phyloP scores from a whole-genome alignment of 2,888 invertebrate genomes.

The Patella depressa region DNA sequence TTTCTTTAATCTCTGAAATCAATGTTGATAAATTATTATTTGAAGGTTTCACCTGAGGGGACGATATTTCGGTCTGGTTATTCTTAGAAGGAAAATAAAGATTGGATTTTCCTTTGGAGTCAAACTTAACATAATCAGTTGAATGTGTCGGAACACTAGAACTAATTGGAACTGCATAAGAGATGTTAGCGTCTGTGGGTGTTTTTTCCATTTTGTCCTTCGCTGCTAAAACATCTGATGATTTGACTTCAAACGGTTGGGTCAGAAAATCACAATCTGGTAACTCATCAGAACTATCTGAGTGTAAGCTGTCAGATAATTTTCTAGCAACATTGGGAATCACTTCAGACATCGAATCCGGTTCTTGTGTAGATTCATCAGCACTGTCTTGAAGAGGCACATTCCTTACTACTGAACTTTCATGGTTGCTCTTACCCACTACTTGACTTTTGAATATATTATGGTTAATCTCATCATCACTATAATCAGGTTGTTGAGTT shows the following conservation, averaged over 20 bases:
- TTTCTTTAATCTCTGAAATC: background rate
- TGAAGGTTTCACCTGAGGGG: background rate
- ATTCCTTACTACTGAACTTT: too few species aligned
- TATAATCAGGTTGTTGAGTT: too few species aligned
- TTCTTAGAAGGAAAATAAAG: background rate
- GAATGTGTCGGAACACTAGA: background rate
- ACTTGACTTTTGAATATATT: too few species aligned
- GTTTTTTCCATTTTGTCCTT: background rate
- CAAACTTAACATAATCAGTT: background rate
- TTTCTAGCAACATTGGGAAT: background rate
- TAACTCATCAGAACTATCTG: background rate
- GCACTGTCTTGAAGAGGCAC: too few species aligned
- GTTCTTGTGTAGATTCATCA: background rate
- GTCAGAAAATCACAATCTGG: slow-evolving; percentile 8
- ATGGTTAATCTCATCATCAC: too few species aligned
- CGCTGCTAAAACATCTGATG: background rate
- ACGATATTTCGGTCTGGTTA: background rate
- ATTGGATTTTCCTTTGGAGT: background rate
- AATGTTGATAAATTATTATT: background rate
- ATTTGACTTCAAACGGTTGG: background rate
- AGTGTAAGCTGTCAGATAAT: background rate
- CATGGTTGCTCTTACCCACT: too few species aligned
- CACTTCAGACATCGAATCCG: background rate
- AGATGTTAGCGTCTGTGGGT: background rate
- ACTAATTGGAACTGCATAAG: background rate